Conservation (phyloP, 2,797 vertebrate species). For the Malurus leucopterus region DNA sequence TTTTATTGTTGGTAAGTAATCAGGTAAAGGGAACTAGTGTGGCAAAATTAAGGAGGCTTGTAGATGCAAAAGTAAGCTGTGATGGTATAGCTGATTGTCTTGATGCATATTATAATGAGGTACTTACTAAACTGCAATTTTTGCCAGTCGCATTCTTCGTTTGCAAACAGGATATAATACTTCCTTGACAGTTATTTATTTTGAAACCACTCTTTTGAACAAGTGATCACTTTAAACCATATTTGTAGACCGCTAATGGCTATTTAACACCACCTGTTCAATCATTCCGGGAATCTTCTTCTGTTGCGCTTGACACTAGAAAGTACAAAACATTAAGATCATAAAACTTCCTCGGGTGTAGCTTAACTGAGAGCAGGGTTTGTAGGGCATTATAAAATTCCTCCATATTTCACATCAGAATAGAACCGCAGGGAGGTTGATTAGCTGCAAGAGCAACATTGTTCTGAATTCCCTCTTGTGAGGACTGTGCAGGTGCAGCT, state of each 20-base stretch:
- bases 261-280: slow-evolving; percentile 14
- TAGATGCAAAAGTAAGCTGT: not conserved
- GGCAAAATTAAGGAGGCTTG: not conserved
- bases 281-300: slow-evolving; percentile 6
- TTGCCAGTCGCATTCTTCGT: not conserved
- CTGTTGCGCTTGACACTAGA: not conserved
- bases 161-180: not conserved
- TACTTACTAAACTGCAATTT: not conserved
- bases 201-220: slow-evolving; percentile 29
- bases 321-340: not conserved
- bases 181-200: slow-evolving; percentile 22
- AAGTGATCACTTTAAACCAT: slow-evolving; percentile 7
- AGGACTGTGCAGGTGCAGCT: not conserved
- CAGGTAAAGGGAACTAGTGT: not conserved
- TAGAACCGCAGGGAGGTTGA: not conserved
- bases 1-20: not conserved
- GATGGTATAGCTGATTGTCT: not conserved
- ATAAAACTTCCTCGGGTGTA: not conserved
- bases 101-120: not conserved
- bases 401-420: not conserved
- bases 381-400: not conserved
- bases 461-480: not conserved
- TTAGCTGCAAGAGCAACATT: not conserved
- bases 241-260: slow-evolving; percentile 5
- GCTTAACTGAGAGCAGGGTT: not conserved